phyloP scores from a whole-genome alignment of 2,797 vertebrate species.

The Leuciscus waleckii region DNA sequence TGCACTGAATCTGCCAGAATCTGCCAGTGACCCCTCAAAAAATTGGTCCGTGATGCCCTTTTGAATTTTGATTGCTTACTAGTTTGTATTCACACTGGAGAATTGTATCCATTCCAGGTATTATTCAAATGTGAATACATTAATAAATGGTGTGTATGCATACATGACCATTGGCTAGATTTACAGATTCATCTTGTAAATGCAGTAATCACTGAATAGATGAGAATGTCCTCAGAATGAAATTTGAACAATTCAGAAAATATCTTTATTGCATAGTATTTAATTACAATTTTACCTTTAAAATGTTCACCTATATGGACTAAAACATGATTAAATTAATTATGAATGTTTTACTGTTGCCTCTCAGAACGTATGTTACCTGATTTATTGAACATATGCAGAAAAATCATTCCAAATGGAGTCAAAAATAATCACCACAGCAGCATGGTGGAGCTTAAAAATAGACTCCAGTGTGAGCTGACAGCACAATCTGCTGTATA shows the following conservation, averaged over 20 bases:
- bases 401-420: neutral
- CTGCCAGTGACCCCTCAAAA: neutral
- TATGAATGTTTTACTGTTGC: constrained; percentile 9
- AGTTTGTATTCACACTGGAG: neutral
- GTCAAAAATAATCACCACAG: constrained; percentile 14
- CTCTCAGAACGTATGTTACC: constrained; percentile 12
- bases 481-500: neutral
- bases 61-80: constrained; percentile 9
- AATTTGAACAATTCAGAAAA: neutral
- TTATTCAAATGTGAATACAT: neutral
- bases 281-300: neutral
- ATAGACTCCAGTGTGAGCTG: constrained; percentile 8
- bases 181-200: constrained; percentile 1
- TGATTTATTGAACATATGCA: constrained; percentile 23
- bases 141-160: neutral
- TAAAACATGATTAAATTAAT: neutral
- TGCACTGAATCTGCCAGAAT: neutral
- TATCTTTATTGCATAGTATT: neutral
- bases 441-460: constrained; percentile 1
- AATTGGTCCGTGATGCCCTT: neutral
- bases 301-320: neutral
- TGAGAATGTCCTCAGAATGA: neutral
- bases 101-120: neutral
- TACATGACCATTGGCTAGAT: neutral
- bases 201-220: neutral